Base-by-base conservation (phyloP, 2,888 invertebrate species). In the Polymixis flavicincta region DNA sequence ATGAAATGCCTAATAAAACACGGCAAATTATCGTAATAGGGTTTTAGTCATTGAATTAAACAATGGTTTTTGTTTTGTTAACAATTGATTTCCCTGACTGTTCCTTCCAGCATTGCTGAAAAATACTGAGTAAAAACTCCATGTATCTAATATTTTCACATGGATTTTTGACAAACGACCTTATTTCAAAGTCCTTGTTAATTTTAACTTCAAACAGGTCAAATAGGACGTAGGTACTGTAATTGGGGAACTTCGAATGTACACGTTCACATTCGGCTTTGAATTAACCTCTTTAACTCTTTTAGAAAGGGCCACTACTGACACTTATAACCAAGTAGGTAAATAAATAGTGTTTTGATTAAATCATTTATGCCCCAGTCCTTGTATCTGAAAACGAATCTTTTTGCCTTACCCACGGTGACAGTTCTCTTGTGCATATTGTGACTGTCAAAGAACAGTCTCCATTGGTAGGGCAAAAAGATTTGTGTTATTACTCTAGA, bases 241-340 rank as follows among this genome's bases (percentile, higher is more conserved):
- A 79, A 83, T 61, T 80, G 60, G 45, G 42, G 45, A 77, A 77
- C 65, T 80, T 80, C 66, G 8, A 52, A 77, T 61, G 64, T 76
- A 50, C 32, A 48, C 55, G 37, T 50, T 60, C 78, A 70, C 83
- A 59, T 55, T 76, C 65, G 42, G n/a, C 28, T 65, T 68, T 70
- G 32, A 77, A 65, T 82, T 78, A 82, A 82, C 78, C 75, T n/a
- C n/a, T 66, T 55, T 65, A 55, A 60, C 64, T 67, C 32, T 65
- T 67, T 80, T 55, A 73, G 14, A 22, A 37, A 50, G 65, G 50
- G 19, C 50, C 22, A 45, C 48, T 50, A 50, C 37, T 65, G 11
- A n/a, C 4, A 80, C 45, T 59, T 48, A 48, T 59, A 60, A 42
- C 71, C 14, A 17, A 50, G 5, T 6, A 50, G 22, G 42, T 55